A percentile compares a stretch with the other conserved stretches of the same genome.
Conservation (phyloP, 2,888 invertebrate genomes). For the Cacoxenus indagator region DNA sequence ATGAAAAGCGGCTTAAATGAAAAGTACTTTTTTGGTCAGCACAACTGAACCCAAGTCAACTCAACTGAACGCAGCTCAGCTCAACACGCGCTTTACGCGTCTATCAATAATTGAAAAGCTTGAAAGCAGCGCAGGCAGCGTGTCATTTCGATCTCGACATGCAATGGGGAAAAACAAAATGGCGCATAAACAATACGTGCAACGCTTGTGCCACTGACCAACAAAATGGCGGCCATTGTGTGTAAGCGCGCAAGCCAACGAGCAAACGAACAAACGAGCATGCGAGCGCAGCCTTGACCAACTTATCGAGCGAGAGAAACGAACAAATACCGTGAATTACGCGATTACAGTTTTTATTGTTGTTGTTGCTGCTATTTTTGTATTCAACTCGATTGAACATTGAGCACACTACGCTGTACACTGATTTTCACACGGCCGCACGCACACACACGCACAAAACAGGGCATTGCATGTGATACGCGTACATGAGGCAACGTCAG, state of each 20-base stretch:
- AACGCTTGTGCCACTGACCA: not conserved
- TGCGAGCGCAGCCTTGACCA: constrained; percentile 45
- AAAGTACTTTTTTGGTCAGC: not conserved
- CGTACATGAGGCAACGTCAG: too few relatives aligned
- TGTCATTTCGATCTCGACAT: too few relatives aligned
- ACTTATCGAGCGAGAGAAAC: constrained; percentile 20
- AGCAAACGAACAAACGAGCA: constrained; percentile 18
- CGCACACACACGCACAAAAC: constrained; percentile 45
- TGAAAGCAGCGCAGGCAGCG: too few relatives aligned
- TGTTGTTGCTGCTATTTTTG: not conserved
- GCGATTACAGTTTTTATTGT: not conserved
- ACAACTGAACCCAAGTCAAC: not conserved
- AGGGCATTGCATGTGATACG: constrained; percentile 49
- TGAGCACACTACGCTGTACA: too few relatives aligned
- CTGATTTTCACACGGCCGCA: constrained; percentile 30
- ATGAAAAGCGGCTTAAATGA: not conserved
- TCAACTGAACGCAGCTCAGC: not conserved
- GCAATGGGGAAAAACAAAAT: not conserved
- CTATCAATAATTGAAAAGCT: not conserved
- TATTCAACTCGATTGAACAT: constrained; percentile 48
- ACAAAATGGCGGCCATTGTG: constrained; percentile 39
- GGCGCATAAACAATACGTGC: constrained; percentile 2
- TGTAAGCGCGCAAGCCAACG: not conserved
- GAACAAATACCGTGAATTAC: not conserved
- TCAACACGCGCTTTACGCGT: too few relatives aligned